Base-by-base conservation (phyloP, 2,888 invertebrate genomes). In the Eupithecia tripunctaria region DNA sequence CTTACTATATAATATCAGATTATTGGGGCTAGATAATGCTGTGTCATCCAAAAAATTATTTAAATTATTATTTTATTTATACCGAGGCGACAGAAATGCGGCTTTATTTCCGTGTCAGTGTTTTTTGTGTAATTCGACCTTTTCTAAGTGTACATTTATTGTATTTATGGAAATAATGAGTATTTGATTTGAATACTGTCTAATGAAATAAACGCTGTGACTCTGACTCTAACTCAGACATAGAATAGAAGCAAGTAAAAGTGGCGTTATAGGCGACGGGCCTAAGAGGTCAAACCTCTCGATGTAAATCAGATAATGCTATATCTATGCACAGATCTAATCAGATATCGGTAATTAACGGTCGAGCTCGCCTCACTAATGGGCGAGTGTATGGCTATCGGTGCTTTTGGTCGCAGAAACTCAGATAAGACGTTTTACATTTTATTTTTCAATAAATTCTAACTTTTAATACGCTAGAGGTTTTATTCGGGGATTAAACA, bases 261-360 rank as follows among this genome's bases (percentile, higher is more conserved):
- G n/a, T n/a, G 47, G 18, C 27, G 27, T 6, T 8, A 10, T 29
- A 29, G 60, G 29, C 60, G 12, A 29, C 27, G 60, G 15, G 29
- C 60, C 27, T 60, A 29, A 63, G 70, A 70, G 72, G 70, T 75
- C 72, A 71, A 73, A 47, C 68, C 51, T 72, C 75, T 70, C 66
- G 51, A 60, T 65, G 66, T 67, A 67, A 69, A 74, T 74, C 68
- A 71, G 70, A 70, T 75, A 72, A 70, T 68, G 14, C 51, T 25
- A 70, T 68, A 72, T 75, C 70, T 63, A 64, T 65, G 41, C 56
- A 65, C 38, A 59, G 60, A 68, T 75, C 72, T 72, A 59, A 75
- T 75, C 70, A 69, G 71, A 74, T 74, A 64, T 41, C 56, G 71
- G 69, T 70, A 74, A 74, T 74, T 74, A 74, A 67, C 74, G 63